Evolutionary conservation across 2,888 invertebrate genomes (phyloP).

Genomic region (Arrhopalites spinosus): DNA sequence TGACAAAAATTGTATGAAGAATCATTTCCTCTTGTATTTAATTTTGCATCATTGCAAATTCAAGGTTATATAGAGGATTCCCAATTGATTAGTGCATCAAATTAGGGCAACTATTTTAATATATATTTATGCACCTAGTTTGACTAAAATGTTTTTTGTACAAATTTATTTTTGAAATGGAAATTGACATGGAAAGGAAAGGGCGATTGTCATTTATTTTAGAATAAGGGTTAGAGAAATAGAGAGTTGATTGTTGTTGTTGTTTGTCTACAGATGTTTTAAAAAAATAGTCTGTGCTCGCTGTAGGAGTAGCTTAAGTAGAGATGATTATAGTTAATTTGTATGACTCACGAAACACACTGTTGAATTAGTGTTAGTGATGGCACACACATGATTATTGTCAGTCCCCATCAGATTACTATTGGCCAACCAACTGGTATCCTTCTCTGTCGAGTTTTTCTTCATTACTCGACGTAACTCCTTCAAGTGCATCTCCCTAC

Average conservation of each 20-base stretch:
- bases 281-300: neutral
- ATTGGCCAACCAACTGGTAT: constrained; percentile 21
- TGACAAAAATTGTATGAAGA: too few relatives aligned
- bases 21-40: too few relatives aligned
- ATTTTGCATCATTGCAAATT: too few relatives aligned
- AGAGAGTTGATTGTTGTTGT: too few relatives aligned
- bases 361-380: constrained; percentile 41
- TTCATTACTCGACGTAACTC: constrained; percentile 34
- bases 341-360: constrained; percentile 48
- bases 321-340: neutral
- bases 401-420: constrained; percentile 44
- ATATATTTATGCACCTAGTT: neutral
- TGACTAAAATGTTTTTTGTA: neutral
- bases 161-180: too few relatives aligned
- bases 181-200: too few relatives aligned
- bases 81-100: too few relatives aligned
- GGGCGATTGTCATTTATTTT: too few relatives aligned
- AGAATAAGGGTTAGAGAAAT: too few relatives aligned
- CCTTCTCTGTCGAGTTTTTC: constrained; percentile 39
- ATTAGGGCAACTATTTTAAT: too few relatives aligned
- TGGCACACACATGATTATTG: constrained; percentile 50
- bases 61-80: neutral
- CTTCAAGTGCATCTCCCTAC: constrained; percentile 41
- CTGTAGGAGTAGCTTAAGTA: neutral
- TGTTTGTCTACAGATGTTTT: too few relatives aligned